phyloP scores from a whole-genome alignment of 2,797 vertebrate species.

The Cossypha polioptera region DNA sequence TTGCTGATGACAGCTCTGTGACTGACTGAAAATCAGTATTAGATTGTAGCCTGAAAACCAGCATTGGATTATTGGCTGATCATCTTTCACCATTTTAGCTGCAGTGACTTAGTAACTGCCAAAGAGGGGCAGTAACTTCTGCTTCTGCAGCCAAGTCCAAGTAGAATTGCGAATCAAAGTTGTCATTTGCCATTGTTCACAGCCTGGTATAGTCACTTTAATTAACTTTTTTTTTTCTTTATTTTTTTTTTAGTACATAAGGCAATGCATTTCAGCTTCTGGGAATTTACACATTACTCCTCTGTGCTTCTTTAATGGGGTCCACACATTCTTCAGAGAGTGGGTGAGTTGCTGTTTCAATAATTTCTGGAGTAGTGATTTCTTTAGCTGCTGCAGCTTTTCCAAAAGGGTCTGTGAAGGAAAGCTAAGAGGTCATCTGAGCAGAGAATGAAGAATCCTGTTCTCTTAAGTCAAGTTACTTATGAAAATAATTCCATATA shows the following conservation, averaged over 20 bases:
- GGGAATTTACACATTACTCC: not conserved
- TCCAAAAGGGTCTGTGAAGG: not conserved
- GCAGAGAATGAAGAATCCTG: not conserved
- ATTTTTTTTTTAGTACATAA: not conserved
- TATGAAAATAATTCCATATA: not conserved
- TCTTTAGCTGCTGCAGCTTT: slow-evolving; percentile 14
- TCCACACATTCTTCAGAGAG: not conserved
- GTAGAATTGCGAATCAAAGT: not conserved
- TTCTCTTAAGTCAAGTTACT: not conserved
- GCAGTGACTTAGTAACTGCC: not conserved
- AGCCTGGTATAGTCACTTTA: not conserved
- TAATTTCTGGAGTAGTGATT: slow-evolving; percentile 5
- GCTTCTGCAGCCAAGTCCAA: not conserved
- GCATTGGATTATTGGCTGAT: not conserved
- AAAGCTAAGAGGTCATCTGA: not conserved
- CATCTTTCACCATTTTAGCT: not conserved
- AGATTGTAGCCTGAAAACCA: not conserved
- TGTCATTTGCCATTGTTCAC: not conserved
- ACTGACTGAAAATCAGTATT: not conserved
- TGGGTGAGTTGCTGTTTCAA: not conserved
- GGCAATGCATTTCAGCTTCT: not conserved
- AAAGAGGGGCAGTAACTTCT: not conserved
- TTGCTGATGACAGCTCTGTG: not conserved
- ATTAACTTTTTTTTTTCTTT: not conserved
- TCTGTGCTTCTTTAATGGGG: not conserved